Evolutionary conservation across 2,888 invertebrate genomes (phyloP).

Genomic region (Tethea ocularis): DNA sequence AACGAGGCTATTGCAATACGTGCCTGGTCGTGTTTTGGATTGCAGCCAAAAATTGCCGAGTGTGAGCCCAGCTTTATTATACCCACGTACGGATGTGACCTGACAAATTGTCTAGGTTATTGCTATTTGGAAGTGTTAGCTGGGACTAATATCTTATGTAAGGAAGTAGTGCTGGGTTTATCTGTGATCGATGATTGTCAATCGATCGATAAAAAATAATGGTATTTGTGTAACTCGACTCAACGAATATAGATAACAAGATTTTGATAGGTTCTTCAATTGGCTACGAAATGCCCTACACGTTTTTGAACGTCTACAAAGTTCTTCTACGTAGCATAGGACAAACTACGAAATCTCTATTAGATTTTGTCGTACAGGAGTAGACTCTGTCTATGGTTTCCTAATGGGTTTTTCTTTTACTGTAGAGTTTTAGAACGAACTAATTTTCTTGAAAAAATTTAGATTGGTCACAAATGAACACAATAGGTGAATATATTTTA

Average conservation of each 20-base stretch:
- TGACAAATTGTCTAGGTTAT: slow-evolving; percentile 7
- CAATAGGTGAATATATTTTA: too few relatives aligned
- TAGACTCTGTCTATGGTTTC: too few relatives aligned
- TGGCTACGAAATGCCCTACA: background rate
- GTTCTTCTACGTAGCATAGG: too few relatives aligned
- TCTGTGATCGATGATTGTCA: background rate
- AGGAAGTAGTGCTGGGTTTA: background rate
- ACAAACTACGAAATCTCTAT: too few relatives aligned
- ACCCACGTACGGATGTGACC: background rate
- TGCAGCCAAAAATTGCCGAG: background rate
- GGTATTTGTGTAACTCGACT: too few relatives aligned
- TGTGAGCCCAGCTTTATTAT: background rate
- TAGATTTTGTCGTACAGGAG: too few relatives aligned
- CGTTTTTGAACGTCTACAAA: too few relatives aligned
- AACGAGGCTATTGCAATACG: slow-evolving; percentile 11
- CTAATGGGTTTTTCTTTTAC: too few relatives aligned
- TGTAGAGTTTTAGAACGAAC: too few relatives aligned
- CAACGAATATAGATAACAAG: too few relatives aligned
- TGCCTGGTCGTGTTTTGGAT: background rate
- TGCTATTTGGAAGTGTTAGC: background rate
- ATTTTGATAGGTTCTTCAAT: background rate
- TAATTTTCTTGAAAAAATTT: too few relatives aligned
- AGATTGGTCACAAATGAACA: too few relatives aligned
- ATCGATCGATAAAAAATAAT: background rate
- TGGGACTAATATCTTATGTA: background rate